Evolutionary conservation across 1,140 invertebrate genomes (phyloP).

Genomic region (Cydia strobilella): DNA sequence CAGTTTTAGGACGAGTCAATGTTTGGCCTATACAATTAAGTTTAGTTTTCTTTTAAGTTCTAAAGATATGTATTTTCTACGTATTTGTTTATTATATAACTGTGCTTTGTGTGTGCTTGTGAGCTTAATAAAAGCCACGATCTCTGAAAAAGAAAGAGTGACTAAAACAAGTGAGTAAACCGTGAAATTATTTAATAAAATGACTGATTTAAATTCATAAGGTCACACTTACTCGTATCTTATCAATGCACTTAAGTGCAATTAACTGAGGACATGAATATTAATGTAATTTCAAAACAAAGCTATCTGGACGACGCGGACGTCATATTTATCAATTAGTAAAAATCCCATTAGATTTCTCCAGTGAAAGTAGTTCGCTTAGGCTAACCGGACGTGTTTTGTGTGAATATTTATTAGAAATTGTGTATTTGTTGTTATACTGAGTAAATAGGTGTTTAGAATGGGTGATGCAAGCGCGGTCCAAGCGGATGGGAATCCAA

Average conservation of each 20-base stretch:
- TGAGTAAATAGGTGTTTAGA: not conserved
- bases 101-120: too few species aligned
- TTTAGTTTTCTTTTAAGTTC: too few species aligned
- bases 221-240: conserved; percentile 8
- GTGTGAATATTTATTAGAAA: not conserved
- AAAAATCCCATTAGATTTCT: conserved; percentile 13
- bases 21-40: too few species aligned
- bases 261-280: not conserved
- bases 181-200: too few species aligned
- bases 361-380: conserved; percentile 1
- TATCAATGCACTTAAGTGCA: not conserved
- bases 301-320: not conserved
- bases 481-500: not conserved
- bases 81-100: too few species aligned
- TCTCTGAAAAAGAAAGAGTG: too few species aligned
- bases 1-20: too few species aligned
- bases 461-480: not conserved
- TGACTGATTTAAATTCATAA: not conserved
- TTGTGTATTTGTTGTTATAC: not conserved
- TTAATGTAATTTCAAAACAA: not conserved
- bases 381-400: not conserved
- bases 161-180: too few species aligned
- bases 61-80: too few species aligned
- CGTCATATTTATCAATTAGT: not conserved
- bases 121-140: too few species aligned